Base-by-base conservation (phyloP, 1,140 invertebrate genomes). In the Sycobia sp. region DNA sequence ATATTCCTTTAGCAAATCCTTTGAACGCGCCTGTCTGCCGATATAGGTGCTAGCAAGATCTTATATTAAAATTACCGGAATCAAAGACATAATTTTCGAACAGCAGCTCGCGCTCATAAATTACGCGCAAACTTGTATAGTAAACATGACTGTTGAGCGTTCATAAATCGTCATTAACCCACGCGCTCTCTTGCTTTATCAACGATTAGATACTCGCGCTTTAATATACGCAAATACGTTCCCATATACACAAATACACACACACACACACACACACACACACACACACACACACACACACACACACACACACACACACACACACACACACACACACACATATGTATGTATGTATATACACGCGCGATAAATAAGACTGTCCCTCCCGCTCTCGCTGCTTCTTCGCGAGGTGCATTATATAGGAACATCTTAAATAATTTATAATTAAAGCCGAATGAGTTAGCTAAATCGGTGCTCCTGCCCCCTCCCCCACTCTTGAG, bases 401-500 rank as follows among this genome's bases (percentile, higher is more conserved):
- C 62, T 38, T 23, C 53, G 43, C 10, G 3, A 20, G n/a, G n/a
- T n/a, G n/a, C n/a, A n/a, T n/a, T n/a, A n/a, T n/a, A n/a, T n/a
- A 32, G 39, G 53, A 38, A 36, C 49, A 27, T 50, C 43, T 55
- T 55, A 62, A 62, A 57, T 63, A 63, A 63, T 63, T 63, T 57
- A 63, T 63, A 63, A 63, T 63, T 57, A 46, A 57, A 57, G 20
- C 46, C 46, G 53, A 63, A 57, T 57, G 61, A 63, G 51, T 62
- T 62, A 56, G 60, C 53, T 56, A 43, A 62, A 57, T 57, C 61
- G 60, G n/a, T n/a, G 47, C 47, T 20, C 46, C 34, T 14, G 14
- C 13, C 16, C 23, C 44, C 56, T 11, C 22, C 13, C 10, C 23
- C 44, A 32, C 14, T n/a, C 20, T 22, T 41, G 29, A 47, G 32